phyloP scores from a whole-genome alignment of 2,113 vertebrate genomes.

The Heliornis fulica region DNA sequence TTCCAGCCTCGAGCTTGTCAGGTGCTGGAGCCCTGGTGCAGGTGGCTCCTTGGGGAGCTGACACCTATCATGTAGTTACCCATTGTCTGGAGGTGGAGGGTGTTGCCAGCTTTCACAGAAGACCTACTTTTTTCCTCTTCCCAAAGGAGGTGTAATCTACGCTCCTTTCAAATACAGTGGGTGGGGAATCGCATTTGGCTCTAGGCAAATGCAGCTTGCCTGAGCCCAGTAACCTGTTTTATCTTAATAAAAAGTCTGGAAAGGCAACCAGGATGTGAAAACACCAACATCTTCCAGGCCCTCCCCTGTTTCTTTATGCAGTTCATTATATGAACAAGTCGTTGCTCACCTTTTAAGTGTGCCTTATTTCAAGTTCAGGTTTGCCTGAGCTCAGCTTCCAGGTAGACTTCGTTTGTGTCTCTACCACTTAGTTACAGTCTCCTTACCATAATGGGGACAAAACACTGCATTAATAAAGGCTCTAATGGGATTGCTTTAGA shows the following conservation, averaged over 20 bases:
- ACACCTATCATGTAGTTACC: not conserved
- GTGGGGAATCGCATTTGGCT: not conserved
- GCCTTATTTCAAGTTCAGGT: not conserved
- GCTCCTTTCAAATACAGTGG: not conserved
- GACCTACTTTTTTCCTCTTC: not conserved
- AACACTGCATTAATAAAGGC: not conserved
- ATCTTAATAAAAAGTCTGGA: not conserved
- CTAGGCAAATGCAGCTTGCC: not conserved
- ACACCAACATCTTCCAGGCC: not conserved
- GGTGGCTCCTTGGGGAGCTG: not conserved
- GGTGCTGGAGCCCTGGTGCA: not conserved
- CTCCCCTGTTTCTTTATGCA: not conserved
- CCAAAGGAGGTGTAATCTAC: not conserved
- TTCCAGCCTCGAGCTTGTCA: not conserved
- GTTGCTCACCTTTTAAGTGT: not conserved
- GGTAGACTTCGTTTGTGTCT: not conserved
- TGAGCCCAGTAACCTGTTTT: not conserved
- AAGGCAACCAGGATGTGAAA: not conserved
- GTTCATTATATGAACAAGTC: not conserved
- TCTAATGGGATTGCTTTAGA: not conserved
- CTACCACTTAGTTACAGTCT: not conserved
- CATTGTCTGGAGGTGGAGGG: not conserved
- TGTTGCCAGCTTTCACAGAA: not conserved
- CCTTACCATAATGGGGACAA: not conserved
- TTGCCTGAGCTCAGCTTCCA: not conserved